Percentiles rank a stretch among this genome's conserved stretches.
phyloP scores from a whole-genome alignment of 2,113 vertebrate genomes.

The Aptenodytes patagonicus region DNA sequence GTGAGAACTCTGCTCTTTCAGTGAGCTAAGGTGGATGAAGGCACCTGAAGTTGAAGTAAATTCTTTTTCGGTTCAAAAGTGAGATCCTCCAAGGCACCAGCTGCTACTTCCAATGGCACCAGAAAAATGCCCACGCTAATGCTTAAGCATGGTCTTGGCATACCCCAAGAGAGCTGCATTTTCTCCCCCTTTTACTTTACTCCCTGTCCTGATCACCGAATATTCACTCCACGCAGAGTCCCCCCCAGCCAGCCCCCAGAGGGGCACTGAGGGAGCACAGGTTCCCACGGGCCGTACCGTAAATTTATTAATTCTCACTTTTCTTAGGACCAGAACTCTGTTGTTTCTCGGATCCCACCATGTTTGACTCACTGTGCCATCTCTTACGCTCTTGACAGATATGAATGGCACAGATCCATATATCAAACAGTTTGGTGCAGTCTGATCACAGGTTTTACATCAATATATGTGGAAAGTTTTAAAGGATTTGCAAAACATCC shows the following conservation, averaged over 20 bases:
- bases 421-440: background rate
- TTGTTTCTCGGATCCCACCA: background rate
- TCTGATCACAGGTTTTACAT: background rate
- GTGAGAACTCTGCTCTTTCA: background rate
- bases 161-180: background rate
- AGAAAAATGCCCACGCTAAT: background rate
- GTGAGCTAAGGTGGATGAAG: background rate
- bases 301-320: background rate
- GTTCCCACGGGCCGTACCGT: accelerated
- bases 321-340: background rate
- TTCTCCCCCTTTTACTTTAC: background rate
- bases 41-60: background rate
- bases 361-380: background rate
- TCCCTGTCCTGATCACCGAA: accelerated
- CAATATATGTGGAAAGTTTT: background rate
- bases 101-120: background rate
- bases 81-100: background rate
- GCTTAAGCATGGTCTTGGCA: background rate
- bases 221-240: accelerated
- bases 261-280: accelerated
- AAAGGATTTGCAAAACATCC: background rate
- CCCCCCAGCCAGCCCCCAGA: background rate
- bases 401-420: accelerated
- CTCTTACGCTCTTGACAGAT: background rate
- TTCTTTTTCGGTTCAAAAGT: background rate